A percentile compares a stretch with the other conserved stretches of the same genome.
These are phyloP conservation scores for Ormyrus pomaceus DNA, from an alignment of 2,888 invertebrate species.

Conservation along the genomic window DNA sequence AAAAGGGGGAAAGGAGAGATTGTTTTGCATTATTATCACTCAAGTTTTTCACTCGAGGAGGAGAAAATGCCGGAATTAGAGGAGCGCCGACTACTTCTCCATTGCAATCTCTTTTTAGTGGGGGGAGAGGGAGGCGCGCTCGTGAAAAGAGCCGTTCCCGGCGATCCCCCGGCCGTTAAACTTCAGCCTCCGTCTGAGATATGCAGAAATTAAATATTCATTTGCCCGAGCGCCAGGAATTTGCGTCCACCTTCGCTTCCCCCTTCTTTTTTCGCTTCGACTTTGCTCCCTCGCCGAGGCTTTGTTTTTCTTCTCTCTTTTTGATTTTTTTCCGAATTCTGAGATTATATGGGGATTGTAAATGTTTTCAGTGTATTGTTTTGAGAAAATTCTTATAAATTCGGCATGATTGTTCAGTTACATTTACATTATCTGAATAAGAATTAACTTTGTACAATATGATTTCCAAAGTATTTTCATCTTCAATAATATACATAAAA, in stretches of 20 bases:
- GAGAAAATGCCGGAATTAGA: constrained; percentile 33
- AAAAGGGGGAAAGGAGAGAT: background rate
- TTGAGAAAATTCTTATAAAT: too few relatives aligned
- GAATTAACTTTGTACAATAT: too few relatives aligned
- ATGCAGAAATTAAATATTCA: constrained; percentile 72
- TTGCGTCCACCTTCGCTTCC: constrained; percentile 24
- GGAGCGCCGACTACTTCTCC: constrained; percentile 1
- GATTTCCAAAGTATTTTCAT: too few relatives aligned
- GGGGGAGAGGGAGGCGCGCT: constrained; percentile 16
- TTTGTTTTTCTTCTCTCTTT: constrained; percentile 9
- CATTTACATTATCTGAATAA: too few relatives aligned
- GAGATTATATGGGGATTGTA: too few relatives aligned
- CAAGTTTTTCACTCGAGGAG: constrained; percentile 37
- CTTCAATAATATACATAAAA: too few relatives aligned
- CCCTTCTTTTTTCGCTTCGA: background rate
- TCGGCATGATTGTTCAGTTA: too few relatives aligned
- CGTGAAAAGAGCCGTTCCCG: constrained; percentile 47
- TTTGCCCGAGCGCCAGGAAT: constrained; percentile 61
- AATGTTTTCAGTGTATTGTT: too few relatives aligned
- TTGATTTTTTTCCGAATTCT: background rate
- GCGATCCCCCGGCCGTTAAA: constrained; percentile 48
- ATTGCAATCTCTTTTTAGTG: constrained; percentile 46
- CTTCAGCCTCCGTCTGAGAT: constrained; percentile 60
- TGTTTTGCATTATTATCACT: constrained; percentile 54
- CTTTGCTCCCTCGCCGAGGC: background rate